Evolutionary conservation across 92 coral and sea anemone genomes (phyloP).

Genomic region (Zoanthus sansibaricus): DNA sequence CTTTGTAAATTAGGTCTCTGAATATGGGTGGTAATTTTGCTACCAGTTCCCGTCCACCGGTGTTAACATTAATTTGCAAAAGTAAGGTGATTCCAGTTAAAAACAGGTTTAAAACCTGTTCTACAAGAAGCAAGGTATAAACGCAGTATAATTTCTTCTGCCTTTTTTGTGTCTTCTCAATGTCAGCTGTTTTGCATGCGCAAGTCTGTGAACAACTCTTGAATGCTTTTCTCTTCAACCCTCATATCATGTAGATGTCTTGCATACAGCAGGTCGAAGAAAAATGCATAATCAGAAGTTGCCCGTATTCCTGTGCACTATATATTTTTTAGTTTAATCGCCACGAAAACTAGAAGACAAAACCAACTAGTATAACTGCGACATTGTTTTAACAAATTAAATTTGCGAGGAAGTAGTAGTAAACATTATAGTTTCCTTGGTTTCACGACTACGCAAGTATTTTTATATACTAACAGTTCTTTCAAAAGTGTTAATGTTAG

Average conservation of each 20-base stretch:
- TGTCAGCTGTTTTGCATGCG: no score
- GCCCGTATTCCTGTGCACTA: background rate
- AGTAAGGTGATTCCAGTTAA: background rate
- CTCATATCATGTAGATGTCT: no score
- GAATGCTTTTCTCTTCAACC: no score
- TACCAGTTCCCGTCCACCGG: background rate
- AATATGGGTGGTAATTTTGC: background rate
- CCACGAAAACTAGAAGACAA: background rate
- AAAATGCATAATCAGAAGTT: no score
- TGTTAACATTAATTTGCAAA: background rate
- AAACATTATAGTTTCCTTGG: conserved; percentile 41
- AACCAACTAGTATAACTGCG: background rate
- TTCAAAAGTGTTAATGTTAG: no score
- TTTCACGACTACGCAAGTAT: background rate
- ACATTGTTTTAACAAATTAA: background rate
- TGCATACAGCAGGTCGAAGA: no score
- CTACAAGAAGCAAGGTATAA: no score
- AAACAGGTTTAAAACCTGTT: no score
- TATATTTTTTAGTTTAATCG: background rate
- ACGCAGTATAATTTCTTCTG: no score
- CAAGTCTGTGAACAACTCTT: no score
- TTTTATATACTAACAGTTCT: no score
- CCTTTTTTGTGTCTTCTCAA: no score
- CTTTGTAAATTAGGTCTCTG: background rate
- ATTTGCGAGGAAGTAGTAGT: background rate